Evolutionary conservation across 1,140 invertebrate genomes (phyloP).

Genomic region (Asbolus verrucosus): DNA sequence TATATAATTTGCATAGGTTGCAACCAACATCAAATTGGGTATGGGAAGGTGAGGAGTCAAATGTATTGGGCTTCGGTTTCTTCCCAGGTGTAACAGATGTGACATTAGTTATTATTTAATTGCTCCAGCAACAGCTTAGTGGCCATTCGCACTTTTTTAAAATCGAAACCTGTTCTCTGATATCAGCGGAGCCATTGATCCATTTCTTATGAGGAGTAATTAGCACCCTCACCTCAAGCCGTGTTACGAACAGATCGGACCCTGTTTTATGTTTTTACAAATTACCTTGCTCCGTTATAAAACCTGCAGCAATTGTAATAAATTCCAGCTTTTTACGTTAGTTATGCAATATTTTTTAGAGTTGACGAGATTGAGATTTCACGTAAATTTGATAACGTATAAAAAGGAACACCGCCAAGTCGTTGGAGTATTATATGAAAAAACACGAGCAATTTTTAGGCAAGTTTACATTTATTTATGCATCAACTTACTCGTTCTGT

Average conservation of each 20-base stretch:
- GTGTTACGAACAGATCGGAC: not conserved
- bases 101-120: too few relatives aligned
- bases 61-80: too few relatives aligned
- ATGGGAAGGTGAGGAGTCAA: too few relatives aligned
- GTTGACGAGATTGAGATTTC: too few relatives aligned
- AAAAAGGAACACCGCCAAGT: not conserved
- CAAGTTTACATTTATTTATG: constrained; percentile 38
- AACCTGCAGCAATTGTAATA: not conserved
- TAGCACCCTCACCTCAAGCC: constrained; percentile 17
- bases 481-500: constrained; percentile 7
- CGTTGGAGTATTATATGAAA: not conserved
- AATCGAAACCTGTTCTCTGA: too few relatives aligned
- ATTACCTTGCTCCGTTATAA: constrained; percentile 7
- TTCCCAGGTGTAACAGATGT: too few relatives aligned
- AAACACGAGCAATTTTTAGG: not conserved
- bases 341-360: constrained; percentile 1
- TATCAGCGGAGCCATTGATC: too few relatives aligned
- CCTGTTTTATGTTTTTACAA: constrained; percentile 2
- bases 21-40: too few relatives aligned
- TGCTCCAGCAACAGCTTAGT: too few relatives aligned
- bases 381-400: too few relatives aligned
- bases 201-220: constrained; percentile 23
- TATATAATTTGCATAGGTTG: too few relatives aligned
- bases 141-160: too few relatives aligned
- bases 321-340: not conserved